Evolutionary conservation across 2,888 invertebrate genomes (phyloP), one percentile per base, ranked within the genome.

Genomic region (Eumerus sabulonum): DNA sequence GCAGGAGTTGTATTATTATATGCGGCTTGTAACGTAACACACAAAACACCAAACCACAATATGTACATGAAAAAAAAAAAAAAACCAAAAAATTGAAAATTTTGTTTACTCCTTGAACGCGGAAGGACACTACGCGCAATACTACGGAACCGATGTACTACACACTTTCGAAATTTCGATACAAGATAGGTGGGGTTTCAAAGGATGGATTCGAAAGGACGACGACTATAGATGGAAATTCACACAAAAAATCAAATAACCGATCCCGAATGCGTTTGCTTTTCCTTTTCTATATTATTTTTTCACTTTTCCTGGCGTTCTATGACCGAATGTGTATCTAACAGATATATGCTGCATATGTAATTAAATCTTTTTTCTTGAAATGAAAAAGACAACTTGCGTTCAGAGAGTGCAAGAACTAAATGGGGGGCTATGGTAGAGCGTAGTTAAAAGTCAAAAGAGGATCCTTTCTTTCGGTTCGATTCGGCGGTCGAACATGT

Each of bases 351-450:
- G 18, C 81, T 71, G 81, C 85, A 82, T 84, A 81, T 82, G 82
- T n/a, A n/a, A n/a, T n/a, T n/a, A n/a, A 83, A 82, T 85, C 84
- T 86, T 84, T 85, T 83, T 86, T 84, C 82, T 86, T 84, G 82
- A 85, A 85, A 84, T 83, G 85, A 88, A 88, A 87, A 88, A 88
- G 87, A 88, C 89, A 89, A 89, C 89, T 89, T 87, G 88, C 88
- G 87, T 88, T 87, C 86, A 86, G 87, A 88, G 88, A 89, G 89
- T 88, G 88, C 89, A 88, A 88, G 88, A 89, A 89, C 89, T 88
- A 89, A 89, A 89, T 89, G 89, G 87, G 82, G 76, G 71, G 68
- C 45, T 54, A 53, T 14, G 47, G 50, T 60, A 19, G 66, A 66
- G 54, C 73, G 53, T 53, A 57, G 63, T 63, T 57, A 70, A 59